Evolutionary conservation across 2,797 vertebrate species (phyloP).

Genomic region (Peromyscus aztecus): DNA sequence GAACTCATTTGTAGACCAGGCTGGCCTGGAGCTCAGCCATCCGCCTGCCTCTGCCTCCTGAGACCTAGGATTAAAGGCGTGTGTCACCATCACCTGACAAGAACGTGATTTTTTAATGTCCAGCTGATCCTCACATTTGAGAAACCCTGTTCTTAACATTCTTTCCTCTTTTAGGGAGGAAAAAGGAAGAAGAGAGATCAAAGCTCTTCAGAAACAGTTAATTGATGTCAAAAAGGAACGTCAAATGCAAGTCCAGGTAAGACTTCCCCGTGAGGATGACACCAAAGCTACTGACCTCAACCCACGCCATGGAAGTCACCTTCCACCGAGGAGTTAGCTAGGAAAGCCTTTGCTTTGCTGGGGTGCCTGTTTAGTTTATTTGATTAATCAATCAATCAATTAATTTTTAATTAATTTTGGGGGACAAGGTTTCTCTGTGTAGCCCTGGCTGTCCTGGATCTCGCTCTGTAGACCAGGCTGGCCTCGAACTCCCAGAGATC

Average conservation of each 20-base stretch:
- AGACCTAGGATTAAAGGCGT: too few species aligned
- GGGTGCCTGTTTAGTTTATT: background rate
- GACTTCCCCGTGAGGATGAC: conserved; percentile 44
- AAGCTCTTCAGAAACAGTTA: conserved; percentile 88
- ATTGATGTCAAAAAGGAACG: conserved; percentile 88
- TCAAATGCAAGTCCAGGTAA: conserved; percentile 89
- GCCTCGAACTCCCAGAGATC: background rate
- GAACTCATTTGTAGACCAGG: too few species aligned
- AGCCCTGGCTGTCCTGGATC: background rate
- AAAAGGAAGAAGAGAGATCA: conserved; percentile 86
- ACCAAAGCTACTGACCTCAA: conserved; percentile 21
- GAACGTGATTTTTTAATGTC: background rate
- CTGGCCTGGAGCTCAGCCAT: too few species aligned
- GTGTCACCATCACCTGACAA: background rate
- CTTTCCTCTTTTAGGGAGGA: conserved; percentile 88
- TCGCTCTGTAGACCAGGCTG: background rate
- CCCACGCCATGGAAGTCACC: background rate
- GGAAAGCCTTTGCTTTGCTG: background rate
- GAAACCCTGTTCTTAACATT: background rate
- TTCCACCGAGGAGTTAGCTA: background rate
- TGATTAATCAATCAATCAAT: background rate
- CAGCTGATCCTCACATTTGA: background rate
- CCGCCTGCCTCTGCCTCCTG: too few species aligned
- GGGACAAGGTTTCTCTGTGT: background rate
- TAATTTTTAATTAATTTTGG: background rate